Evolutionary conservation across 2,888 invertebrate genomes (phyloP), one percentile per base, ranked within the genome.

Genomic region (Chaetogeoica ovagalla): DNA sequence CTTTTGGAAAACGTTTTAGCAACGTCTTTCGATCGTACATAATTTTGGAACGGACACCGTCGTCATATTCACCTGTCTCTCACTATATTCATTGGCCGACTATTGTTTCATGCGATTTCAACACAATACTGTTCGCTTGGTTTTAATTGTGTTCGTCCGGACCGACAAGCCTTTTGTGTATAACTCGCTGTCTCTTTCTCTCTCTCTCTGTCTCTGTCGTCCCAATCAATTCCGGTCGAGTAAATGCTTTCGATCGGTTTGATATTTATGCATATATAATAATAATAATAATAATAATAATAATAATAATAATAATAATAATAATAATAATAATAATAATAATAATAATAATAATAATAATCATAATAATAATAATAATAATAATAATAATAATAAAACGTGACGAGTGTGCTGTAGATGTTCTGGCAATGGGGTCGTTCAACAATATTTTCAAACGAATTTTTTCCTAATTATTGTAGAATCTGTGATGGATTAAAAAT

Each of bases 81-180:
- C 30, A 2, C 30, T 30, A 30, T 30, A 30, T 30, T 43, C 43
- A 23, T 19, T 19, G 59, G 48, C 59, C 19, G 30, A 21, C 62
- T 17, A 70, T 69, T 77, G 77, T 77, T 77, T 77, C 52, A 9
- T 70, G 69, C 62, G 69, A 77, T 77, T 77, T 70, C 77, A 77
- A 77, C 69, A 23, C 11, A 30, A 30, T 30, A 30, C 43, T 43
- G 52, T n/a, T n/a, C n/a, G 68, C 60, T 48, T 11, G 68, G 69
- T 48, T 77, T 77, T 43, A 79, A 79, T 79, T 79, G 70, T 79
- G 71, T 71, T 79, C 55, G 62, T 79, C 63, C 79, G 70, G 70
- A 55, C 70, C 70, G 63, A 43, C 69, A 70, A 70, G 63, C 62
- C 79, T 63, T 71, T 79, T 79, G 79, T 79, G 63, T 63, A 70